Conservation (phyloP, 23 tunicate species). For the Aplidium turbinatum region DNA sequence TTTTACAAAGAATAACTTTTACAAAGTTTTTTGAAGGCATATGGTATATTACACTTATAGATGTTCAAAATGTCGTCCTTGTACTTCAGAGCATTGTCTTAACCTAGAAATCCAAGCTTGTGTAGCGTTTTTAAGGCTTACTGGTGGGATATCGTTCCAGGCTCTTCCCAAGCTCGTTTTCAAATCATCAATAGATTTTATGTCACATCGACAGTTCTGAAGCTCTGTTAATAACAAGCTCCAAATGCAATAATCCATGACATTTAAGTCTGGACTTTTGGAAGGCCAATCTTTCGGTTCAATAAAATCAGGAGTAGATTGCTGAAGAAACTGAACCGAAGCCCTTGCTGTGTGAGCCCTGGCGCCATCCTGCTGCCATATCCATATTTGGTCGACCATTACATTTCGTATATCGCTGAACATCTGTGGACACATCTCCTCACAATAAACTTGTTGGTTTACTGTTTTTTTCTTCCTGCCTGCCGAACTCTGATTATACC, state of each 20-base stretch:
- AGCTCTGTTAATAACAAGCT: constrained; percentile 32
- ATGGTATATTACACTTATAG: constrained; percentile 28
- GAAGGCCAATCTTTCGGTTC: constrained; percentile 38
- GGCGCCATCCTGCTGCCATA: constrained; percentile 35
- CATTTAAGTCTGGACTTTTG: constrained; percentile 41
- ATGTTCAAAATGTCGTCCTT: constrained; percentile 36
- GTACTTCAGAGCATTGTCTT: constrained; percentile 38
- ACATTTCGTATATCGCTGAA: constrained; percentile 34
- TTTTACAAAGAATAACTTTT: constrained; percentile 36
- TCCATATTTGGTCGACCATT: constrained; percentile 31
- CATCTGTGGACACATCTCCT: constrained; percentile 45
- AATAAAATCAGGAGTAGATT: constrained; percentile 43
- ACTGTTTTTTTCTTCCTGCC: constrained; percentile 40
- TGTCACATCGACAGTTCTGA: constrained; percentile 38
- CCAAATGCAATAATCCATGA: constrained; percentile 37
- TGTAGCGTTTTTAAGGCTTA: constrained; percentile 34
- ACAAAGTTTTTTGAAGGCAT: constrained; percentile 28
- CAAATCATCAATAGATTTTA: constrained; percentile 30
- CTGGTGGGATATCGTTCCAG: constrained; percentile 15
- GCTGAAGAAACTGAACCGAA: constrained; percentile 33
- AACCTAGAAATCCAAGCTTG: constrained; percentile 37
- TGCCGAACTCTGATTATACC: constrained; percentile 33
- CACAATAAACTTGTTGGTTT: constrained; percentile 34
- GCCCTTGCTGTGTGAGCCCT: constrained; percentile 41
- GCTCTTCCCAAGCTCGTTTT: constrained; percentile 40